These are phyloP conservation scores for Anneissia japonica DNA, from an alignment of 35 echinoderm and acorn worm species.

Conservation along the genomic window DNA sequence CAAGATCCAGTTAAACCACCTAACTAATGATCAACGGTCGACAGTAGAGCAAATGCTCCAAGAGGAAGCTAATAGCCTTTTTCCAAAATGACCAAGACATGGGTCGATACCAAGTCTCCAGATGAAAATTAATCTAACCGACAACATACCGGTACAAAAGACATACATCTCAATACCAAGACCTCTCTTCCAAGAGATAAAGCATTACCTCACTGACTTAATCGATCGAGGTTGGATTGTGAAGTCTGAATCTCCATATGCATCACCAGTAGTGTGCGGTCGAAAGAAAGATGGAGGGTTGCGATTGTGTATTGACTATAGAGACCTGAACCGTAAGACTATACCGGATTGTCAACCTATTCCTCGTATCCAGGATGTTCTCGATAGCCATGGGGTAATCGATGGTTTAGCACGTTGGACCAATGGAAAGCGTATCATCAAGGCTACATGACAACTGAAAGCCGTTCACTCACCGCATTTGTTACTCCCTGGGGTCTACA, in stretches of 20 bases:
- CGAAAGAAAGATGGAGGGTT: slow-evolving; percentile 41
- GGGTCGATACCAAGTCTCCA: slow-evolving; percentile 27
- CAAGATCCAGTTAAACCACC: background rate
- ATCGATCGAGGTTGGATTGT: slow-evolving; percentile 29
- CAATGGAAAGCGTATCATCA: slow-evolving; percentile 62
- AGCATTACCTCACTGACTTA: slow-evolving; percentile 38
- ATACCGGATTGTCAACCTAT: slow-evolving; percentile 57
- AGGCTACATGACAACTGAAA: slow-evolving; percentile 22
- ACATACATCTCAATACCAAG: slow-evolving; percentile 42
- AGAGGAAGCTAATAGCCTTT: slow-evolving; percentile 41
- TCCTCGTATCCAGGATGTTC: slow-evolving; percentile 39
- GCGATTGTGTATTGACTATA: slow-evolving; percentile 37
- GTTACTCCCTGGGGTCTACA: slow-evolving; percentile 56
- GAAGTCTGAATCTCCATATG: slow-evolving; percentile 52
- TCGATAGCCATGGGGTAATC: slow-evolving; percentile 14
- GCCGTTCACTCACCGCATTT: slow-evolving; percentile 46
- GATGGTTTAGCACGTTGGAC: slow-evolving; percentile 35
- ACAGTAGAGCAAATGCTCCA: slow-evolving; percentile 29
- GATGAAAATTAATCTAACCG: slow-evolving; percentile 39
- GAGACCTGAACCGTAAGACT: slow-evolving; percentile 48
- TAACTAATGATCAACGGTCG: slow-evolving; percentile 13
- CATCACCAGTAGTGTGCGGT: slow-evolving; percentile 56
- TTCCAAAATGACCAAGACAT: slow-evolving; percentile 49
- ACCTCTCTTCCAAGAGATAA: slow-evolving; percentile 56
- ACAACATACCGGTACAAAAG: slow-evolving; percentile 47